These are phyloP conservation scores for Orius laevigatus DNA, from an alignment of 1,140 invertebrate species.

Conservation along the genomic window DNA sequence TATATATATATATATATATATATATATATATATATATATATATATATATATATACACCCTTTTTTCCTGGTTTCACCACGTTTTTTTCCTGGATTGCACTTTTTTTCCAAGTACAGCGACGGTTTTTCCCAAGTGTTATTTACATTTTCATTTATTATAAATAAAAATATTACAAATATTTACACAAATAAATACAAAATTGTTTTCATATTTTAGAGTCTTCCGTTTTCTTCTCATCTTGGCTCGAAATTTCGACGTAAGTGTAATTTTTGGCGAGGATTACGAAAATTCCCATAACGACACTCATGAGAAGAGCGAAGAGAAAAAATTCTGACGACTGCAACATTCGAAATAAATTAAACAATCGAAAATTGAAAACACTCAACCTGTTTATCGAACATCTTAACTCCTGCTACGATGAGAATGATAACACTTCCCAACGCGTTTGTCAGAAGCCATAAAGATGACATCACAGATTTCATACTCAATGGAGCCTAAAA, in stretches of 20 bases:
- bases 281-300: slow-evolving; percentile 66
- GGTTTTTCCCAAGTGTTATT: too few species aligned
- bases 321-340: slow-evolving; percentile 75
- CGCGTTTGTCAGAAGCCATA: slow-evolving; percentile 77
- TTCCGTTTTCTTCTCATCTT: slow-evolving; percentile 14
- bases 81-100: neutral
- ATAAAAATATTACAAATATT: neutral
- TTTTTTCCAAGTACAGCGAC: too few species aligned
- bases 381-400: slow-evolving; percentile 34
- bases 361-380: neutral
- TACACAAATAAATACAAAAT: neutral
- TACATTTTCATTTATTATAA: neutral
- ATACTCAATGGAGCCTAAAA: slow-evolving; percentile 74
- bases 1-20: too few species aligned
- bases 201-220: slow-evolving; percentile 2
- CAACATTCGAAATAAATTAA: slow-evolving; percentile 23
- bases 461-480: slow-evolving; percentile 81
- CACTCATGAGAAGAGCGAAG: slow-evolving; percentile 69
- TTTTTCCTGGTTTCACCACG: neutral
- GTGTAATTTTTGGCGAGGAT: slow-evolving; percentile 55
- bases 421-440: slow-evolving; percentile 84
- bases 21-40: too few species aligned
- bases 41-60: too few species aligned
- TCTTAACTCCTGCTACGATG: slow-evolving; percentile 46
- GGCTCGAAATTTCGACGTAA: slow-evolving; percentile 30